A percentile compares a stretch with the other conserved stretches of the same genome.
Evolutionary conservation across 2,113 vertebrate genomes (phyloP).

Genomic region (Campylomormyrus tamandua): DNA sequence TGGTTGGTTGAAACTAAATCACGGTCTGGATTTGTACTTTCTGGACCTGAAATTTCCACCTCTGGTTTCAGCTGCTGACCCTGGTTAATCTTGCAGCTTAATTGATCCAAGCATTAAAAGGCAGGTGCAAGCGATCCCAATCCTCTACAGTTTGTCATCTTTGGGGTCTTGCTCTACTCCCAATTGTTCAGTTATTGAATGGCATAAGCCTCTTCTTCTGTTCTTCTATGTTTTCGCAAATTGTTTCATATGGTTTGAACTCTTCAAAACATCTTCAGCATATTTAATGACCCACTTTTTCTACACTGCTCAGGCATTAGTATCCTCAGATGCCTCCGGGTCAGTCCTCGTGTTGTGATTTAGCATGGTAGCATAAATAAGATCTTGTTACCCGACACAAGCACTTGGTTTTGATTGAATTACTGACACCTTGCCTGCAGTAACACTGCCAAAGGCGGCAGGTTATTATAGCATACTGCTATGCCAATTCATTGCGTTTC

Average conservation of each 20-base stretch:
- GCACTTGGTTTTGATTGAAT: conserved; percentile 5
- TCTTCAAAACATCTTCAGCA: not conserved
- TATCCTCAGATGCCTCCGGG: not conserved
- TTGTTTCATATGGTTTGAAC: not conserved
- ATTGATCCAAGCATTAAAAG: not conserved
- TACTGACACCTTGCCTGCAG: conserved; percentile 15
- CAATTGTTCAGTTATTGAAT: not conserved
- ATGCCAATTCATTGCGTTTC: conserved; percentile 1
- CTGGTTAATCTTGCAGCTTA: not conserved
- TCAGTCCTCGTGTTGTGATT: not conserved
- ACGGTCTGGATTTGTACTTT: too few relatives aligned
- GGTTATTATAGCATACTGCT: conserved; percentile 8
- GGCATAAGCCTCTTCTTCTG: not conserved
- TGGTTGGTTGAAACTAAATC: too few relatives aligned
- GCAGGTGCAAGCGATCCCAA: not conserved
- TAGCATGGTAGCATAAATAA: conserved; percentile 4
- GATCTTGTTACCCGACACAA: conserved; percentile 1
- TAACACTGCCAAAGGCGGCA: not conserved
- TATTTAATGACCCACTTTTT: not conserved
- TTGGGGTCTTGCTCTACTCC: not conserved
- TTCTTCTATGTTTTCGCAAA: not conserved
- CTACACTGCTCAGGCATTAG: not conserved
- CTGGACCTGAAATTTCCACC: too few relatives aligned
- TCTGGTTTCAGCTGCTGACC: not conserved
- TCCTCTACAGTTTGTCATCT: not conserved